These are phyloP conservation scores for Lysiphlebus fabarum DNA, from an alignment of 1,140 invertebrate species.

Conservation along the genomic window DNA sequence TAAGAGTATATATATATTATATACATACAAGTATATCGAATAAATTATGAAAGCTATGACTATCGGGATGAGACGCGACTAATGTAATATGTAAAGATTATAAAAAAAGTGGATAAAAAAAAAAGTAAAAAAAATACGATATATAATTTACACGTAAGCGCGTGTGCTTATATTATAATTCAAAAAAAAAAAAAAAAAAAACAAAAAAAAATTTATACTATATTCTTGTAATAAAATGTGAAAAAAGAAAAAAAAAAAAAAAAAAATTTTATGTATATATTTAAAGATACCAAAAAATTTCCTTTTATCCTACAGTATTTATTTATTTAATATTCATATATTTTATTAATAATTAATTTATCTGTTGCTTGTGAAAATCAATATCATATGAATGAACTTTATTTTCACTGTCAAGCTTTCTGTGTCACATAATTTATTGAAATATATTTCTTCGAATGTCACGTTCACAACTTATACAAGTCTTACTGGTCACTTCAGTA, in stretches of 20 bases:
- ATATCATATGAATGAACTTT: too few relatives aligned
- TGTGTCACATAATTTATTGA: too few relatives aligned
- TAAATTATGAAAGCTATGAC: conserved; percentile 47
- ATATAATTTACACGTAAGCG: conserved; percentile 21
- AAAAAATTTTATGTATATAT: conserved; percentile 10
- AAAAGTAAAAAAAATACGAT: conserved; percentile 16
- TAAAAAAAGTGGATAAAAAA: conserved; percentile 15
- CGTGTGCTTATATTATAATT: conserved; percentile 26
- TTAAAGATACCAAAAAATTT: too few relatives aligned
- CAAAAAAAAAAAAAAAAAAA: conserved; percentile 33
- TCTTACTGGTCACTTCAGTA: too few relatives aligned
- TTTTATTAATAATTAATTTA: too few relatives aligned
- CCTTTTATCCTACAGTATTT: too few relatives aligned
- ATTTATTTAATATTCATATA: too few relatives aligned
- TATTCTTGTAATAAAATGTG: conserved; percentile 56
- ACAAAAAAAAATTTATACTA: conserved; percentile 55
- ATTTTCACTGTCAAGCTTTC: too few relatives aligned
- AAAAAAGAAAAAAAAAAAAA: conserved; percentile 30
- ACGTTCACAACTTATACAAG: too few relatives aligned
- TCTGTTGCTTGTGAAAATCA: too few relatives aligned
- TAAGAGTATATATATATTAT: conserved; percentile 35
- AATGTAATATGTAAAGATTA: conserved; percentile 34
- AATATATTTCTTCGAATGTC: too few relatives aligned
- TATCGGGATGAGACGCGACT: conserved; percentile 38
- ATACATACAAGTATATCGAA: conserved; percentile 40